phyloP scores from a whole-genome alignment of 2,113 vertebrate genomes.

The Helogale parvula region DNA sequence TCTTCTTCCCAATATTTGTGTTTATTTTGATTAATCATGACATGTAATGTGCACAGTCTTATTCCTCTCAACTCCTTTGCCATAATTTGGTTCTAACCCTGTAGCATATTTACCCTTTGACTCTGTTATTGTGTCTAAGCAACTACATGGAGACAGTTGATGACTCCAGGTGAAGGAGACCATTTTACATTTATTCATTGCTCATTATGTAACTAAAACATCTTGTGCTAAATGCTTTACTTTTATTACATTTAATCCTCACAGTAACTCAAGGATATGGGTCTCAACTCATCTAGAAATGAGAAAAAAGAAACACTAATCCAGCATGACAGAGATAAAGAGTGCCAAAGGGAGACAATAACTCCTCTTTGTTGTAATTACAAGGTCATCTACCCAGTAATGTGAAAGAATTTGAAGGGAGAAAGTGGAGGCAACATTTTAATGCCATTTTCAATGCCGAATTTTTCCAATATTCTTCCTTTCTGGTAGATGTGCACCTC shows the following conservation, averaged over 20 bases:
- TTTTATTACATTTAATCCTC: not conserved
- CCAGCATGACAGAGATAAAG: not conserved
- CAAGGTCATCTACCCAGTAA: not conserved
- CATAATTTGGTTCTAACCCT: not conserved
- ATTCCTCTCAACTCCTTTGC: not conserved
- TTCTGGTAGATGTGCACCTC: not conserved
- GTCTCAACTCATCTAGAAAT: not conserved
- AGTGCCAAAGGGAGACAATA: not conserved
- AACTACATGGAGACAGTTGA: not conserved
- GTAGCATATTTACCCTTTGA: not conserved
- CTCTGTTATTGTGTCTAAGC: not conserved
- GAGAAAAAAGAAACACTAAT: not conserved
- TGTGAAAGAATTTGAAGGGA: not conserved
- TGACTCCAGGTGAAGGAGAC: not conserved
- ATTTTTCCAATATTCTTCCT: not conserved
- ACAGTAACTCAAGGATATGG: not conserved
- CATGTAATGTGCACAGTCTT: not conserved
- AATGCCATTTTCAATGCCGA: not conserved
- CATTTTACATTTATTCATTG: not conserved
- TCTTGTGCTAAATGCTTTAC: not conserved
- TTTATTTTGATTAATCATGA: not conserved
- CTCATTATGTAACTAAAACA: not conserved
- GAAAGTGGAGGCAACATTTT: not conserved
- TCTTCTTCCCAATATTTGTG: not conserved
- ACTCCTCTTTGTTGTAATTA: not conserved